Evolutionary conservation across 2,888 invertebrate genomes (phyloP).

Genomic region (Chalcis sispes): DNA sequence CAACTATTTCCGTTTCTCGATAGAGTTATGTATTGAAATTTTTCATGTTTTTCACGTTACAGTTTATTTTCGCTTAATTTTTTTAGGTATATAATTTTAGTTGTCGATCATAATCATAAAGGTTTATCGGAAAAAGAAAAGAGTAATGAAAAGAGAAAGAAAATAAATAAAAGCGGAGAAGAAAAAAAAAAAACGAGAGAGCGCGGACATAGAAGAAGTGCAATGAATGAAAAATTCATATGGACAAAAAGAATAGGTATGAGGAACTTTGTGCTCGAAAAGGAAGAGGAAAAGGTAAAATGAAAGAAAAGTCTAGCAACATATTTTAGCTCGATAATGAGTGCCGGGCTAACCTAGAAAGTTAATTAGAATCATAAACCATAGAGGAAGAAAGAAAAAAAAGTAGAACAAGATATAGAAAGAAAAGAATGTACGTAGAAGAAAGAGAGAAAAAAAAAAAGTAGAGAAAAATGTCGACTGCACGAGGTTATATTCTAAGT

Average conservation of each 20-base stretch:
- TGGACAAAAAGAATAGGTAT: constrained; percentile 1
- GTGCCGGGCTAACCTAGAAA: constrained; percentile 66
- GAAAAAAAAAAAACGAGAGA: no score
- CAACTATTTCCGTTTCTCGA: constrained; percentile 2
- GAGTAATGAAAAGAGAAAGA: no score
- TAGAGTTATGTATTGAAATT: constrained; percentile 16
- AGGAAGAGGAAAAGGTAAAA: constrained; percentile 6
- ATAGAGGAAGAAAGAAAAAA: constrained; percentile 42
- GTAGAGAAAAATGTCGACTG: not conserved
- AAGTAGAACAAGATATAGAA: not conserved
- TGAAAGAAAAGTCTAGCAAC: constrained; percentile 17
- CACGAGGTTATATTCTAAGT: not conserved
- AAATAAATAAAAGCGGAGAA: no score
- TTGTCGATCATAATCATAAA: no score
- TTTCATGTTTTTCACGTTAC: not conserved
- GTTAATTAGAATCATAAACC: constrained; percentile 71
- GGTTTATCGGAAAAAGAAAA: no score
- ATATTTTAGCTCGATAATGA: constrained; percentile 55
- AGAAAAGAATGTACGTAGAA: not conserved
- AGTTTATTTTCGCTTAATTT: constrained; percentile 18
- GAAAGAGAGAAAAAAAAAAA: not conserved
- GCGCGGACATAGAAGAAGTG: not conserved
- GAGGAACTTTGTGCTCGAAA: not conserved
- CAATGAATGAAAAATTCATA: constrained; percentile 28
- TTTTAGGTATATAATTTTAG: constrained; percentile 16